Conservation (phyloP, 2,113 vertebrate genomes). For the Psilopogon haemacephalus region DNA sequence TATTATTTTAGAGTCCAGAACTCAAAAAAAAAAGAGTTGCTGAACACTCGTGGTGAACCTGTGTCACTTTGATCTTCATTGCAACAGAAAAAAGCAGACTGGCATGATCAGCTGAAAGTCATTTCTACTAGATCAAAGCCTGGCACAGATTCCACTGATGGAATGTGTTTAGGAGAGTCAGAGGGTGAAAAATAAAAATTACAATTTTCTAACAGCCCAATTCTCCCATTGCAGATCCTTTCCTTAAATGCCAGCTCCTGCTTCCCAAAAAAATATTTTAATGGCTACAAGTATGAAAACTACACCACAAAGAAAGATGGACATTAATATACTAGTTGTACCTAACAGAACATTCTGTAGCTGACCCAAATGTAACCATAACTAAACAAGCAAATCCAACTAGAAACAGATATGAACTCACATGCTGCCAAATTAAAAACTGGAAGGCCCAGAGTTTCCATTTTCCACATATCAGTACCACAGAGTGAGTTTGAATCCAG, state of each 20-base stretch:
- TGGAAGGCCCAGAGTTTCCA: background rate
- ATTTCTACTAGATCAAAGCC: conserved; percentile 66
- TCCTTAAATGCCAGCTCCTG: background rate
- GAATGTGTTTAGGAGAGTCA: background rate
- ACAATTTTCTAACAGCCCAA: background rate
- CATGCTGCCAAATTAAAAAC: background rate
- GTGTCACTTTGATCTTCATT: conserved; percentile 69
- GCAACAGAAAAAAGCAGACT: conserved; percentile 65
- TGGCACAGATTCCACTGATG: conserved; percentile 35
- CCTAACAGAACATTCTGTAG: background rate
- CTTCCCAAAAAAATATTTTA: background rate
- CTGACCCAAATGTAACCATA: background rate
- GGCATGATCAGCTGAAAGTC: conserved; percentile 65
- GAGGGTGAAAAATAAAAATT: conserved; percentile 9
- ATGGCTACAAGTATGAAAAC: background rate
- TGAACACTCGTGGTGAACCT: conserved; percentile 42
- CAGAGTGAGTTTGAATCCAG: background rate
- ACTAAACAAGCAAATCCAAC: background rate
- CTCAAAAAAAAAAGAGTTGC: conserved; percentile 60
- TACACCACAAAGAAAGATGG: background rate
- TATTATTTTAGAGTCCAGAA: conserved; percentile 66
- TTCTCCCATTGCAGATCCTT: background rate
- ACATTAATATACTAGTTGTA: background rate
- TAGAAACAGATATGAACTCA: background rate
- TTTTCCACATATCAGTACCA: background rate